Conservation (phyloP, 2,797 vertebrate species). For the Alca torda region DNA sequence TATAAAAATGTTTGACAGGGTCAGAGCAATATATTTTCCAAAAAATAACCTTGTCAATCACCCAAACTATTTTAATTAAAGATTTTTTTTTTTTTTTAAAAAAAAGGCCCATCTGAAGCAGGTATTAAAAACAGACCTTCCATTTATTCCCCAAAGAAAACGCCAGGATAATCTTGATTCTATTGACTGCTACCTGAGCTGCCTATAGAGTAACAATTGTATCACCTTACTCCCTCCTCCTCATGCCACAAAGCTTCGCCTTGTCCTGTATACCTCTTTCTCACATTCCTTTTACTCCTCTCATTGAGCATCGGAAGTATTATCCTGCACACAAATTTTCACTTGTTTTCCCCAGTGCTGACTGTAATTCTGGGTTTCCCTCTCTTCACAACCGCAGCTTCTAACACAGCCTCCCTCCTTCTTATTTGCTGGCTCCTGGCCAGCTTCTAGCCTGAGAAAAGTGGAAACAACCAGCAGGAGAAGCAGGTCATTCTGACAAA, state of each 20-base stretch:
- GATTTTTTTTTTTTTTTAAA: neutral
- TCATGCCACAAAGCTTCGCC: neutral
- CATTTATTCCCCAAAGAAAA: neutral
- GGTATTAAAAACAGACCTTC: neutral
- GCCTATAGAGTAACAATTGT: neutral
- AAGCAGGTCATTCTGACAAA: slow-evolving; percentile 62
- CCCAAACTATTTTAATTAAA: neutral
- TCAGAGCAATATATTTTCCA: neutral
- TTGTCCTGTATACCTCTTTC: neutral
- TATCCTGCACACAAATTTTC: slow-evolving; percentile 10
- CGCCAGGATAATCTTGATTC: neutral
- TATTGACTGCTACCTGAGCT: slow-evolving; percentile 25
- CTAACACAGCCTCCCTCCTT: slow-evolving; percentile 3
- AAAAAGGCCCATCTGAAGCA: neutral
- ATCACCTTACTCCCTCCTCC: neutral
- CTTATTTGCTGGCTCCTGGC: slow-evolving; percentile 39
- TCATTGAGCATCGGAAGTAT: neutral
- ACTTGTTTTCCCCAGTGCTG: neutral
- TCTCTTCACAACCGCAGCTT: neutral
- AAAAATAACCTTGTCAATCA: neutral
- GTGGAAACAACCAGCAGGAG: slow-evolving; percentile 55
- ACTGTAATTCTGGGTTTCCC: neutral
- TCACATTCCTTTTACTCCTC: neutral
- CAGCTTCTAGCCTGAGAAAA: slow-evolving; percentile 50
- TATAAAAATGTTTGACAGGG: neutral